A percentile compares a stretch with the other conserved stretches of the same genome.
Evolutionary conservation across 2,797 vertebrate species (phyloP).

Genomic region (Margarornis squamiger): DNA sequence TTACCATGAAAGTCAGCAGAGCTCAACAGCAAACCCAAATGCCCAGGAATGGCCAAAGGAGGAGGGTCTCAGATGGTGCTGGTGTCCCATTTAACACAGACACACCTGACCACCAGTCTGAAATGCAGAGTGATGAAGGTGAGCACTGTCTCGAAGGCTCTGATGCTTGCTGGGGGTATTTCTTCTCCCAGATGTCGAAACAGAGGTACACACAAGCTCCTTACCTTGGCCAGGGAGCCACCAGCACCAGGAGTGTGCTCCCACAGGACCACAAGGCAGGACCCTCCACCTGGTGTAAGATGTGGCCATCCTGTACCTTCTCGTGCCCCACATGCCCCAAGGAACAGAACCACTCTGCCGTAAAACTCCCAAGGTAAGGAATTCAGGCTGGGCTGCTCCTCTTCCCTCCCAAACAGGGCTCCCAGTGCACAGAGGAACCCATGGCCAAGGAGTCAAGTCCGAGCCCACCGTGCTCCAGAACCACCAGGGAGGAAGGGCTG

Average conservation of each 20-base stretch:
- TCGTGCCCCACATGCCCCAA: fast-evolving
- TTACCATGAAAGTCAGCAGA: background rate
- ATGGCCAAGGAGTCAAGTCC: background rate
- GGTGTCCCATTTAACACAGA: fast-evolving
- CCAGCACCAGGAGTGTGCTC: background rate
- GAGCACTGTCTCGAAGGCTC: background rate
- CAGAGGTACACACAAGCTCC: background rate
- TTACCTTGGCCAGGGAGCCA: fast-evolving
- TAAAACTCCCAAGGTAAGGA: background rate
- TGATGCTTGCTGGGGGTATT: background rate
- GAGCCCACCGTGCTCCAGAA: background rate
- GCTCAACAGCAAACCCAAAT: background rate
- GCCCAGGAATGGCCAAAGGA: background rate
- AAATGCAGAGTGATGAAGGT: fast-evolving
- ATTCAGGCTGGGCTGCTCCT: background rate
- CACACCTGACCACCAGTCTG: fast-evolving
- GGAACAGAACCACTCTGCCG: background rate
- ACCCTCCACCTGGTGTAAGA: background rate
- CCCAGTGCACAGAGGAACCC: fast-evolving
- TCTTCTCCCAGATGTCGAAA: background rate
- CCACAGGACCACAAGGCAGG: fast-evolving
- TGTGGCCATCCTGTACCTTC: fast-evolving
- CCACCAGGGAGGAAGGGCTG: background rate
- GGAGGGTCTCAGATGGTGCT: background rate
- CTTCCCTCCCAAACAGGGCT: fast-evolving